Conservation (phyloP, 2,888 invertebrate species). For the Aethes cnicana region DNA sequence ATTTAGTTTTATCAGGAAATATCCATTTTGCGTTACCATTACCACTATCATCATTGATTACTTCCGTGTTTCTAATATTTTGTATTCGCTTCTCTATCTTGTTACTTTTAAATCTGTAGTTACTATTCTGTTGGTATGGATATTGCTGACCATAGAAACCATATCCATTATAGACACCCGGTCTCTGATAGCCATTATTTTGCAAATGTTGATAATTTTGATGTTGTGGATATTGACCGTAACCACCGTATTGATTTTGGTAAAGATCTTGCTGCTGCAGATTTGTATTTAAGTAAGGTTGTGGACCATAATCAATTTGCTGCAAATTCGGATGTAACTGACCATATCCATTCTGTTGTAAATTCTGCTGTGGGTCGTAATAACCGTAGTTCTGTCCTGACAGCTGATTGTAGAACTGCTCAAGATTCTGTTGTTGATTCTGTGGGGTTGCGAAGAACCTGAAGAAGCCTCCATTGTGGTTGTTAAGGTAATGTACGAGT, state of each 20-base stretch:
- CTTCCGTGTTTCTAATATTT: conserved; percentile 49
- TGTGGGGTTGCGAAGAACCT: conserved; percentile 86
- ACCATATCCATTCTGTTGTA: conserved; percentile 21
- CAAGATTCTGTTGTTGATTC: conserved; percentile 51
- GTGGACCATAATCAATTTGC: no score
- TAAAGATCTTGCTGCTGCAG: conserved; percentile 9
- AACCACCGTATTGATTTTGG: neutral
- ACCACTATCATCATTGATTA: conserved; percentile 35
- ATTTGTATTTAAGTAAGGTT: no score
- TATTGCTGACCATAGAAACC: conserved; percentile 44
- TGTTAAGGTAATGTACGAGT: conserved; percentile 90
- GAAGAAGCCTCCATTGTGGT: conserved; percentile 93
- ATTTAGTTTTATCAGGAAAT: conserved; percentile 50
- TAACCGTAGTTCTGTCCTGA: conserved; percentile 31
- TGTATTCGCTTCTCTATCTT: conserved; percentile 62
- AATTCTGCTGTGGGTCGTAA: conserved; percentile 32
- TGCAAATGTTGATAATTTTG: conserved; percentile 31
- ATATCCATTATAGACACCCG: conserved; percentile 35
- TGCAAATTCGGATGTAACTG: conserved; percentile 20
- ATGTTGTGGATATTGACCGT: conserved; percentile 2
- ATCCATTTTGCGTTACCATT: conserved; percentile 48
- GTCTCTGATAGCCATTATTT: conserved; percentile 34
- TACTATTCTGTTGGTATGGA: conserved; percentile 41
- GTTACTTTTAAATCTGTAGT: conserved; percentile 33
- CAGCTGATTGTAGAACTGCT: conserved; percentile 67